These are phyloP conservation scores for Macaca nemestrina DNA, from an alignment of 2,113 vertebrate genomes.

Conservation along the genomic window DNA sequence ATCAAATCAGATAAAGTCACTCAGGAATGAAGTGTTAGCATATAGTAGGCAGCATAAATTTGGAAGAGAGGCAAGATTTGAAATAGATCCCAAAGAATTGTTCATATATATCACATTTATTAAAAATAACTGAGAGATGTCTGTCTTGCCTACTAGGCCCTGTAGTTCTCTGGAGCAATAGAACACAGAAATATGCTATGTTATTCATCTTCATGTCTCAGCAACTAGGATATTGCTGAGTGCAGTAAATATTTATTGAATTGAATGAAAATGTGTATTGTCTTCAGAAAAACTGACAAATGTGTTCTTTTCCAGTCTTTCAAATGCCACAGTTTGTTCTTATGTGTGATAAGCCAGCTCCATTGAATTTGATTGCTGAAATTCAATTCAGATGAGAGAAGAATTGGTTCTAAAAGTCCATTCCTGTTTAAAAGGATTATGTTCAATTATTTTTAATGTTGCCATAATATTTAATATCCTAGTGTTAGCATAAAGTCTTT, in stretches of 20 bases:
- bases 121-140: not conserved
- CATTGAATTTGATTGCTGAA: slow-evolving; percentile 13
- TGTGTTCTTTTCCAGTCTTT: not conserved
- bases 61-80: not conserved
- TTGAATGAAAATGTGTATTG: not conserved
- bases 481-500: slow-evolving; percentile 16
- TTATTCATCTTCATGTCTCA: not conserved
- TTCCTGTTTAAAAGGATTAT: slow-evolving; percentile 28
- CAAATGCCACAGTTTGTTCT: not conserved
- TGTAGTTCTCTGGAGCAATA: not conserved
- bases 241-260: not conserved
- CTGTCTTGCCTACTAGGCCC: not conserved
- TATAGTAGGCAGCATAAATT: not conserved
- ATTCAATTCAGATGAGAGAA: slow-evolving; percentile 43
- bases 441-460: slow-evolving; percentile 52
- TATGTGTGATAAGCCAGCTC: slow-evolving; percentile 8
- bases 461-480: slow-evolving; percentile 15
- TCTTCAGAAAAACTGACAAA: not conserved
- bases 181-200: not conserved
- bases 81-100: not conserved
- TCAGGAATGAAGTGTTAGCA: not conserved
- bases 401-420: slow-evolving; percentile 28
- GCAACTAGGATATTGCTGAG: not conserved
- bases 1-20: not conserved
- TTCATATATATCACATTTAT: not conserved